phyloP scores from a whole-genome alignment of 2,797 vertebrate species.

The Sebastes taczanowskii region DNA sequence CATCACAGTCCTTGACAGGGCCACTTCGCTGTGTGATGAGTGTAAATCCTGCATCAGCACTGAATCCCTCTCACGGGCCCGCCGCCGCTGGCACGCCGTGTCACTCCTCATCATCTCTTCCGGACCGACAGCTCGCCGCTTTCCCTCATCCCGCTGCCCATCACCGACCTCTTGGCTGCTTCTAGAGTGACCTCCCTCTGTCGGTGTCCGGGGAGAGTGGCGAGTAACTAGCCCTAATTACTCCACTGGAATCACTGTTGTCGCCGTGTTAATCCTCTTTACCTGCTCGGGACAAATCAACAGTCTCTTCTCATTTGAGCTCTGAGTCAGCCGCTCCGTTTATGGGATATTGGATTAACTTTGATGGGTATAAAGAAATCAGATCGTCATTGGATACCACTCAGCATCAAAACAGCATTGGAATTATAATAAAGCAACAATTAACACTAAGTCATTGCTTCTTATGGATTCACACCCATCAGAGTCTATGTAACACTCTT shows the following conservation, averaged over 20 bases:
- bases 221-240: not conserved
- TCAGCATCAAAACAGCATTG: not conserved
- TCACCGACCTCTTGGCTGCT: not conserved
- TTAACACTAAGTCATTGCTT: not conserved
- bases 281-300: not conserved
- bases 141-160: not conserved
- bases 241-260: not conserved
- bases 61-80: constrained; percentile 23
- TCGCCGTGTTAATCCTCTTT: not conserved
- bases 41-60: constrained; percentile 66
- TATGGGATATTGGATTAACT: not conserved
- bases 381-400: not conserved
- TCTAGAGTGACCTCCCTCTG: constrained; percentile 12
- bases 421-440: not conserved
- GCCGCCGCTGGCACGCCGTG: constrained; percentile 30
- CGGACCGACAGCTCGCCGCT: constrained; percentile 22
- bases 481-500: not conserved
- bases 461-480: constrained; percentile 22
- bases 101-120: constrained; percentile 58
- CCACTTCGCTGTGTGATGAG: constrained; percentile 50
- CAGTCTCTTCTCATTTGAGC: not conserved
- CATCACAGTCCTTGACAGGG: constrained; percentile 34
- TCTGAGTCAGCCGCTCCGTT: not conserved
- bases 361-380: not conserved
- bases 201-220: not conserved